A percentile compares a stretch with the other conserved stretches of the same genome.
Conservation (phyloP, 2,797 vertebrate species). For the Eospalax fontanierii region DNA sequence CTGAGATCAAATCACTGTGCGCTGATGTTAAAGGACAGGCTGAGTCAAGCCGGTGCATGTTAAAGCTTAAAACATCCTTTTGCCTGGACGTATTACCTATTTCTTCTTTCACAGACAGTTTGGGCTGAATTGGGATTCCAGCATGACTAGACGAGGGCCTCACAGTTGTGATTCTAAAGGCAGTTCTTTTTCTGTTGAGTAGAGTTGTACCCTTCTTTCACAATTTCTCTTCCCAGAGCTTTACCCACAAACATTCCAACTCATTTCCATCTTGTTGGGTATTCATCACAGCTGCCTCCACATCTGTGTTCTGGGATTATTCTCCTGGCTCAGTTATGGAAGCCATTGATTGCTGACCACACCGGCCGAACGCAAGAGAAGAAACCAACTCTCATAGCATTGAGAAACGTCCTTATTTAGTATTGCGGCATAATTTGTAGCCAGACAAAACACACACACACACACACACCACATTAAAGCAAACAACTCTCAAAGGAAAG, state of each 20-base stretch:
- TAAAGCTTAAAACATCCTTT: conserved; percentile 81
- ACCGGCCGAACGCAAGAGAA: conserved; percentile 62
- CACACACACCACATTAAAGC: neutral
- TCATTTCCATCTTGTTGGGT: neutral
- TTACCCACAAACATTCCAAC: neutral
- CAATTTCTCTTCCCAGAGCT: neutral
- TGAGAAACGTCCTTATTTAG: conserved; percentile 67
- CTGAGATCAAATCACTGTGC: conserved; percentile 77
- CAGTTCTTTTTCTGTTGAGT: conserved; percentile 31
- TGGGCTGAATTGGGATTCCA: conserved; percentile 70
- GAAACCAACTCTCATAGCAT: conserved; percentile 56
- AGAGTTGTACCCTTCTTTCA: conserved; percentile 63
- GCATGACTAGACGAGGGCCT: conserved; percentile 61
- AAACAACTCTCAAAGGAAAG: neutral
- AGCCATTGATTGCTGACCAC: conserved; percentile 62
- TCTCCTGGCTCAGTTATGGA: conserved; percentile 43
- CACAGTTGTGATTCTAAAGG: conserved; percentile 54
- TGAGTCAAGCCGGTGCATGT: conserved; percentile 78
- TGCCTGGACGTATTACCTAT: conserved; percentile 71
- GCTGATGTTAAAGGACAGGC: conserved; percentile 75
- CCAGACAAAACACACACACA: neutral
- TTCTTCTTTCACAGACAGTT: conserved; percentile 65
- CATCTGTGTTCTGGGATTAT: conserved; percentile 40
- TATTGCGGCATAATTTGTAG: neutral
- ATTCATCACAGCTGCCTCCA: neutral